Evolutionary conservation across 2,113 vertebrate genomes (phyloP).

Genomic region (Myotis davidii): DNA sequence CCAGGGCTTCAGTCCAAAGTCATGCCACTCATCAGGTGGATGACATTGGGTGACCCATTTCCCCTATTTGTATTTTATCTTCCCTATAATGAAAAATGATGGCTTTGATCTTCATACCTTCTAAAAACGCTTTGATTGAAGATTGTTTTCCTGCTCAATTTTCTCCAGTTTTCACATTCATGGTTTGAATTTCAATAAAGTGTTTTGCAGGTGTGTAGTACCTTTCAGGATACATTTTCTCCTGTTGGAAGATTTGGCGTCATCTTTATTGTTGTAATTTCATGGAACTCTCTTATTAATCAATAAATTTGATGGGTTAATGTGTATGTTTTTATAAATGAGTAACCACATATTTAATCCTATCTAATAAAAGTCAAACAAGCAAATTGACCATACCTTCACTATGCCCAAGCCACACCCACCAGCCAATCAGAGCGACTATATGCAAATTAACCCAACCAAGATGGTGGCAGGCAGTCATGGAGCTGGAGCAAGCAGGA

Average conservation of each 20-base stretch:
- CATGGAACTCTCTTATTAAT: slow-evolving; percentile 51
- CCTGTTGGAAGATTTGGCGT: neutral
- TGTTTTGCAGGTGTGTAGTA: slow-evolving; percentile 5
- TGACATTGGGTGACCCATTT: neutral
- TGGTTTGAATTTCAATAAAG: neutral
- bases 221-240: neutral
- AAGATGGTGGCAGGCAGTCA: no score
- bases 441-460: no score
- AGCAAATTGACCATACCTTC: no score
- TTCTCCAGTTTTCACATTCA: slow-evolving; percentile 22
- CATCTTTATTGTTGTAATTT: slow-evolving; percentile 43
- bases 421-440: no score
- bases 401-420: no score
- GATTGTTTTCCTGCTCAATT: slow-evolving; percentile 32
- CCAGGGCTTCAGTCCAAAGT: neutral
- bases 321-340: slow-evolving; percentile 27
- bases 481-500: no score
- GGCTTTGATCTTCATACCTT: neutral
- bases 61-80: neutral
- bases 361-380: no score
- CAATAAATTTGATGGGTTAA: slow-evolving; percentile 53
- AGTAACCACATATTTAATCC: neutral
- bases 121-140: slow-evolving; percentile 52
- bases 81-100: neutral
- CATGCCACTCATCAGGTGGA: neutral